Evolutionary conservation across 2,113 vertebrate genomes (phyloP), one percentile per base, ranked within the genome.

Genomic region (Neotoma lepida): DNA sequence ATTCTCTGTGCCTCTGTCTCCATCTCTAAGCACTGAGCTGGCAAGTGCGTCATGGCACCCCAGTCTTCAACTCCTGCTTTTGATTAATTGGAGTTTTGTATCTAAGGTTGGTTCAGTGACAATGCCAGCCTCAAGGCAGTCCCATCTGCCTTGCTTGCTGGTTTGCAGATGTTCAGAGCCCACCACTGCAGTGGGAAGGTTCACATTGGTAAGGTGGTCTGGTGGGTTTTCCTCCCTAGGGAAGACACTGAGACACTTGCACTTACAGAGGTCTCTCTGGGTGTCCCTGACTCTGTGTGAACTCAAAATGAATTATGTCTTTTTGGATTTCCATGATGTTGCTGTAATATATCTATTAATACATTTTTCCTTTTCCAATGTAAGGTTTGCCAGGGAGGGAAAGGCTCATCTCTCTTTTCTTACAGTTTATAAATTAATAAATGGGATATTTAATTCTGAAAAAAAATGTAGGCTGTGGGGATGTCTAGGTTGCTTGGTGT

Each of bases 361-460:
- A 39, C 14, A 33, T 78, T 88, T 81, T 94, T 95, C 63, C 70
- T 95, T 96, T 97, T 94, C 56, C 51, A 51, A 58, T 33, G 81
- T 4, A 28, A 89, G 86, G 2, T 85, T 90, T 96, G 58, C 94
- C 95, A 90, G 90, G 81, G 41, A 85, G 64, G 94, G 35, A 84
- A 94, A 44, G 6, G 0, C 93, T 96, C 95, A 81, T 80, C 90
- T 96, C 30, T 89, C 56, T 96, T 97, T 94, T 88, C 82, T 95
- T 95, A 71, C 1, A 61, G 89, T 96, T 97, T 98, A 93, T 97
- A 97, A 95, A 96, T 89, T 63, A 95, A 94, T 96, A 87, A 96
- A 90, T 35, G 87, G 76, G 1, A 4, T 97, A 91, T 97, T 97
- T 97, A 96, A 96, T 96, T 97, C 33, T 98, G 96, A n/a, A n/a